These are phyloP conservation scores for Nephrotoma flavescens DNA, from an alignment of 2,888 invertebrate genomes.

Conservation along the genomic window DNA sequence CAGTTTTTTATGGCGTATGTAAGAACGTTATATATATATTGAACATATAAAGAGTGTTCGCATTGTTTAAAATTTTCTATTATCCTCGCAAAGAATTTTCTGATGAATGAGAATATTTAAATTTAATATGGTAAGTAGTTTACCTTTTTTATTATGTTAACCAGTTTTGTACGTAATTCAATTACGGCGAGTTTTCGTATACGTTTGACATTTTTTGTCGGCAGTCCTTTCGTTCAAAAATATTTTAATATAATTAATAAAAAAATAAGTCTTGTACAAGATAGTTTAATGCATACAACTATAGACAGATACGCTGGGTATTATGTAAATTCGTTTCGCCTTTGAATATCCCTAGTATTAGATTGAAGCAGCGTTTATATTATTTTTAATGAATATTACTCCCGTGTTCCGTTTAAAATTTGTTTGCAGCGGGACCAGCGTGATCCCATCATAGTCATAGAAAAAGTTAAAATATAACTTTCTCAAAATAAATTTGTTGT, in stretches of 20 bases:
- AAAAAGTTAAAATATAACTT: too few relatives aligned
- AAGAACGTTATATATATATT: not conserved
- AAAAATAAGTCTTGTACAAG: not conserved
- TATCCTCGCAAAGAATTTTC: not conserved
- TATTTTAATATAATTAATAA: not conserved
- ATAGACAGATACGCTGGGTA: too few relatives aligned
- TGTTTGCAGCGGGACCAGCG: too few relatives aligned
- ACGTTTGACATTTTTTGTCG: not conserved
- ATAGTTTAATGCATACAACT: not conserved
- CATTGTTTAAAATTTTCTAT: not conserved
- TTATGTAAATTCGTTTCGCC: too few relatives aligned
- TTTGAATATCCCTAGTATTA: too few relatives aligned
- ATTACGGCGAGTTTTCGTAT: not conserved
- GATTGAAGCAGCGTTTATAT: too few relatives aligned
- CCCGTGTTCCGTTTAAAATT: too few relatives aligned
- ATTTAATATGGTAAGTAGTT: not conserved
- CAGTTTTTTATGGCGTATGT: too few relatives aligned
- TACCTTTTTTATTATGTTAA: not conserved
- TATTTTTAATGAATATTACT: too few relatives aligned
- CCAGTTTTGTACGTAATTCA: not conserved
- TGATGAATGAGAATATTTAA: not conserved
- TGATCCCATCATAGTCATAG: too few relatives aligned
- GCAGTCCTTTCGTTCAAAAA: not conserved
- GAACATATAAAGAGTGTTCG: not conserved
- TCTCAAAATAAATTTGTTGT: too few relatives aligned